These are phyloP conservation scores for Scelioninae gen. 1 DNA, from an alignment of 2,888 invertebrate genomes.

Conservation along the genomic window DNA sequence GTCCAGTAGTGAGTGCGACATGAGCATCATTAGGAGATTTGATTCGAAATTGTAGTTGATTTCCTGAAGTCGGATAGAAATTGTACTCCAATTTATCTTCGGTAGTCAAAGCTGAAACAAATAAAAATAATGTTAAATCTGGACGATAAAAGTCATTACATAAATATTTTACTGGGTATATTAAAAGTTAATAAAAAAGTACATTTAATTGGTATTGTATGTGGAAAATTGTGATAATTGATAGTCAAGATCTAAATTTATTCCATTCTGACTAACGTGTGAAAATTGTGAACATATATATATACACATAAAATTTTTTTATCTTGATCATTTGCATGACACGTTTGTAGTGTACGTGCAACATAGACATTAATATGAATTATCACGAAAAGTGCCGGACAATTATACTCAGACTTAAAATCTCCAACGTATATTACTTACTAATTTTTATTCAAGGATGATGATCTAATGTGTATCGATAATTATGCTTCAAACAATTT, in stretches of 20 bases:
- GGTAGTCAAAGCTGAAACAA: constrained; percentile 88
- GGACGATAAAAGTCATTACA: too few species aligned
- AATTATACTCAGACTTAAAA: neutral
- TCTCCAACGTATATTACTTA: neutral
- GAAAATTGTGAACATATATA: constrained; percentile 2
- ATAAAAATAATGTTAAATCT: too few species aligned
- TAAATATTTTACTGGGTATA: too few species aligned
- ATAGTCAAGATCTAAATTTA: neutral
- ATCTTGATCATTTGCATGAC: constrained; percentile 24
- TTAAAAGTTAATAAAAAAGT: too few species aligned
- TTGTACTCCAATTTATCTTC: constrained; percentile 93
- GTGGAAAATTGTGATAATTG: too few species aligned
- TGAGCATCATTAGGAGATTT: constrained; percentile 93
- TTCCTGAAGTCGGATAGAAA: constrained; percentile 90
- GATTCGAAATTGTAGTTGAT: constrained; percentile 91
- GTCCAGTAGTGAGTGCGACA: constrained; percentile 89
- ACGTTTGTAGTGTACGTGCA: constrained; percentile 12
- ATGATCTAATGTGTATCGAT: neutral
- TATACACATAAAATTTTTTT: neutral
- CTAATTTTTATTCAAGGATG: constrained; percentile 3
- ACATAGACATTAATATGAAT: constrained; percentile 13
- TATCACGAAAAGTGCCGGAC: constrained; percentile 10
- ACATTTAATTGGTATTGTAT: too few species aligned
- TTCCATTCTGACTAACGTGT: constrained; percentile 8
- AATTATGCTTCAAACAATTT: constrained; percentile 4